Conservation (phyloP, 2,113 vertebrate genomes). For the Halichoeres trimaculatus region DNA sequence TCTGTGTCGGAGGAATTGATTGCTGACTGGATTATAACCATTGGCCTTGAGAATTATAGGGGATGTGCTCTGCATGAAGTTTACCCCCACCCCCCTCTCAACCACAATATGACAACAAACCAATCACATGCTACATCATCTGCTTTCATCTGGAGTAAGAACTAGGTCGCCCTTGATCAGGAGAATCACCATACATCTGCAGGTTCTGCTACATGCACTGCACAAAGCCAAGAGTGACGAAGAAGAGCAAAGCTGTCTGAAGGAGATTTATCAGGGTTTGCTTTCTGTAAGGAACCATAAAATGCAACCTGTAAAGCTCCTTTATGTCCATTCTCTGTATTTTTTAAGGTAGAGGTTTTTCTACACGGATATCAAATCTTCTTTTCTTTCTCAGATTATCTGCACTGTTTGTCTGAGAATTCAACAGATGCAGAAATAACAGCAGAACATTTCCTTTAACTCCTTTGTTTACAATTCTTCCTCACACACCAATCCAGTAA, state of each 20-base stretch:
- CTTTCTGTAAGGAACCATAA: neutral
- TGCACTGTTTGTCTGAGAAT: too few species aligned
- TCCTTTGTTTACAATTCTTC: too few species aligned
- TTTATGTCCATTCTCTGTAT: neutral
- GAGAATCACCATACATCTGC: constrained; percentile 63
- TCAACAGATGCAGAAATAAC: too few species aligned
- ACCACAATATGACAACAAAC: constrained; percentile 67
- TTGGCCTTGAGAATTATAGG: constrained; percentile 66
- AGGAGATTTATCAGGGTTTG: constrained; percentile 21
- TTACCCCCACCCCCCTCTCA: constrained; percentile 19
- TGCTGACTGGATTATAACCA: constrained; percentile 60
- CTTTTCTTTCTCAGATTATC: too few species aligned
- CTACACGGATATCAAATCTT: too few species aligned
- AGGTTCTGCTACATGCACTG: constrained; percentile 43
- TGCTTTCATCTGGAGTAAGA: constrained; percentile 65
- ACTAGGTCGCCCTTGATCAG: constrained; percentile 65
- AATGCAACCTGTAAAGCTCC: too few species aligned
- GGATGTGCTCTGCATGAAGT: constrained; percentile 48
- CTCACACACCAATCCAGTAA: too few species aligned
- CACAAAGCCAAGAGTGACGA: neutral
- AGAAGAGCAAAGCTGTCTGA: neutral
- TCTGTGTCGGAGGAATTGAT: constrained; percentile 43
- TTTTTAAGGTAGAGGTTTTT: too few species aligned
- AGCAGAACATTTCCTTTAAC: too few species aligned
- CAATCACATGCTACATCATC: constrained; percentile 66